A percentile compares a stretch with the other conserved stretches of the same genome.
Evolutionary conservation across 2,888 invertebrate genomes (phyloP).

Genomic region (Dusona sp.): DNA sequence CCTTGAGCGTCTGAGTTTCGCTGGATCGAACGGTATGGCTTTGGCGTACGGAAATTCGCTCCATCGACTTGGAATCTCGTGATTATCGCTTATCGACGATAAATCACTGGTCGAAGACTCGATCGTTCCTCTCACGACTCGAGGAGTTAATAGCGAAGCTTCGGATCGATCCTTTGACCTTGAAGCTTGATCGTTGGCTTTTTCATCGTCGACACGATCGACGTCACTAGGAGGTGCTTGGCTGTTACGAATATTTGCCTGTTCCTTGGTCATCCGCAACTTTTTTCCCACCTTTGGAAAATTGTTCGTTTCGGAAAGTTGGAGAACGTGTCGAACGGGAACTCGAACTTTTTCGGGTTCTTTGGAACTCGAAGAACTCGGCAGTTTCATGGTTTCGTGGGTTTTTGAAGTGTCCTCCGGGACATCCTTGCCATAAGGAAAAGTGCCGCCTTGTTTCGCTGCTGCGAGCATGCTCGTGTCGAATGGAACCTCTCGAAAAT

Average conservation of each 20-base stretch:
- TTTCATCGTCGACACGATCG: background rate
- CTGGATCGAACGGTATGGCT: constrained; percentile 65
- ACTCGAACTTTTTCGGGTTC: constrained; percentile 11
- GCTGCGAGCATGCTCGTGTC: constrained; percentile 54
- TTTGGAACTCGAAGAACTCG: background rate
- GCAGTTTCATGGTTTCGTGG: background rate
- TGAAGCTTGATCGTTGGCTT: background rate
- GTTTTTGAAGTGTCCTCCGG: constrained; percentile 39
- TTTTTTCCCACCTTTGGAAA: background rate
- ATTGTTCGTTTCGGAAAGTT: background rate
- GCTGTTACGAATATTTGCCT: background rate
- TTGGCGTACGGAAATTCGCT: constrained; percentile 62
- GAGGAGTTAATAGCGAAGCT: background rate
- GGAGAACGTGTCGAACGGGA: constrained; percentile 23
- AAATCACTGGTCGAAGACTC: constrained; percentile 12
- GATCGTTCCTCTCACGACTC: background rate
- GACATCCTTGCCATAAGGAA: constrained; percentile 44
- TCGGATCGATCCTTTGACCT: background rate
- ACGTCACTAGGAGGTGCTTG: background rate
- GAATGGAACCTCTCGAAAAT: constrained; percentile 25
- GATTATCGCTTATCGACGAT: background rate
- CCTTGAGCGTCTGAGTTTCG: constrained; percentile 50
- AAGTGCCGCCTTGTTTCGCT: constrained; percentile 33
- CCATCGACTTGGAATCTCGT: constrained; percentile 41
- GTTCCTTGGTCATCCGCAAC: background rate